Base-by-base conservation (phyloP, 30 jellyfish, hydroid and myxozoan genomes). In the Aurelia coerulea region DNA sequence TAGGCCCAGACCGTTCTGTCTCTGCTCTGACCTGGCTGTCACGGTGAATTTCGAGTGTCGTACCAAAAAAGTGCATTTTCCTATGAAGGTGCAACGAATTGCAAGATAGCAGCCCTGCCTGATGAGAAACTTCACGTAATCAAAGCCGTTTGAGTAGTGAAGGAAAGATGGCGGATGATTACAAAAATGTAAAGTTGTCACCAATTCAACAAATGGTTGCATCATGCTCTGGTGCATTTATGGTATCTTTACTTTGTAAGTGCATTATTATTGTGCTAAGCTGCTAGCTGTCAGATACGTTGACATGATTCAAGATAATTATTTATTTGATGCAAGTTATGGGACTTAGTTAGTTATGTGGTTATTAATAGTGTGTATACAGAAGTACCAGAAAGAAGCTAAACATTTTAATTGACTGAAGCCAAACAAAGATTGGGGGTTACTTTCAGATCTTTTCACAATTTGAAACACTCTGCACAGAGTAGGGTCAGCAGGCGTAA, bases 201-300 rank as follows among this genome's bases (percentile, higher is more conserved):
- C 96, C 99, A 46, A 39, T 83, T 5, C 99, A 95, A 88, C 99
- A 95, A 83, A 95, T 95, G 99, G 51, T 95, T 52, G 87, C 99
- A 67, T 95, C 99, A 5, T 89, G 98, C 73, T 87, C 94, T 50
- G 99, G 99, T 76, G 99, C 99, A 12, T 68, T 95, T 33, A 75
- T 84, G 90, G 99, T 95, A 17, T 86, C 99, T 1, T 79, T 95
- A 59, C 72, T 95, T 59, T 79, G 99, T 95, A 80, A 89, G 99
- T 78, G 34, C 23, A n/a, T 68, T 46, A 46, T 9, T 46, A 9
- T 46, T 46, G 56, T 46, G 56, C 56, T 29, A 12, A 33, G 23
- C 12, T 49, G 11, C 7, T 62, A 19, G 23, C 23, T 63, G 31
- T 14, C 68, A 9, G 15, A 31, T 14, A 37, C 32, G 14, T 54